Evolutionary conservation across 2,113 vertebrate genomes (phyloP), one percentile per base, ranked within the genome.

Genomic region (Aythya baeri): DNA sequence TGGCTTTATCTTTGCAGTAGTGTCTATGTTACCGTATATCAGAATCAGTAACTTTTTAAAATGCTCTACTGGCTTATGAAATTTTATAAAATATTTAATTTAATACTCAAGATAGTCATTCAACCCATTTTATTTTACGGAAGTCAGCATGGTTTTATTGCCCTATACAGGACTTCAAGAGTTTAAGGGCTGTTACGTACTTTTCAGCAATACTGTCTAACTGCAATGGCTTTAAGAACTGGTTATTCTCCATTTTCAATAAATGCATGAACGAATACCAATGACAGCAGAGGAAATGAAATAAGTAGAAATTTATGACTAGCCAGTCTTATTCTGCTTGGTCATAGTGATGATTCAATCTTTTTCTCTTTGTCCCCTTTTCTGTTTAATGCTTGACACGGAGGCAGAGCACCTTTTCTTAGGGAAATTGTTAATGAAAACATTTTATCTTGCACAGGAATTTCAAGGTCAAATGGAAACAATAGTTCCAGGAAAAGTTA

Each of bases 181-280:
- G 36, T 74, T 84, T 71, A 83, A 71, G 43, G 22, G 32, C 10
- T 71, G 15, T 76, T 93, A 49, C 58, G 84, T 65, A 13, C 4
- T 89, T 95, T 85, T 71, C 72, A 52, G 57, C 38, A 68, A 54
- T 82, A 54, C 3, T 11, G 22, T 63, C 17, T 75, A 81, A 77
- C 20, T 71, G 17, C 20, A 52, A 18, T 17, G 26, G 13, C 29
- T 89, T 68, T 83, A 34, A 76, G 62, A 92, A 54, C 13, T 73
- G n/a, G 14, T 92, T 75, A 25, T 94, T 93, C 91, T 76, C 52
- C 44, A 38, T 62, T 80, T 85, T 83, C 34, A 82, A 83, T 58
- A 86, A 94, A 46, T 65, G 21, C 7, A 63, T 36, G 32, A 72
- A 62, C 49, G 68, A 63, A 87, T 83, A 57, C 12, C 9, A 75